Base-by-base conservation (phyloP, 2,113 vertebrate genomes). In the Catagonus wagneri region DNA sequence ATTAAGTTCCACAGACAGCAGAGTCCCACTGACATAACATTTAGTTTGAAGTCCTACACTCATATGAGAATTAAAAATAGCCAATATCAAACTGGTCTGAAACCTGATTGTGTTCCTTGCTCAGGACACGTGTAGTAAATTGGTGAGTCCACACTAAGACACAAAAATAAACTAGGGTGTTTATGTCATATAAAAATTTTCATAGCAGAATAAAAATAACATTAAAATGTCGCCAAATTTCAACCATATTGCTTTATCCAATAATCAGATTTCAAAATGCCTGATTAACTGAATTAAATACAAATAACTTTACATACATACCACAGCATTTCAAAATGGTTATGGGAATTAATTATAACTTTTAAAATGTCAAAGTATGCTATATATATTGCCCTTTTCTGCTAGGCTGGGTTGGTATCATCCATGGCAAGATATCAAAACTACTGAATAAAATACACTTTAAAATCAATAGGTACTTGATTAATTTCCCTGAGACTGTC, bases 311-410 rank as follows among this genome's bases (percentile, higher is more conserved):
- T 83, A 94, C 76, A 65, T 76, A 76, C 8, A n/a, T n/a, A n/a
- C 66, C 65, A 68, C 96, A 98, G 97, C 81, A 96, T 92, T 97
- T 98, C 97, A 98, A 96, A 98, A 98, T 92, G 91, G 95, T 98
- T 98, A 97, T 54, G 89, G 96, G 98, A 97, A 44, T 44, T 44
- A 44, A 44, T 44, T 87, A 78, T 74, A 96, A 93, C 54, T 69
- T 97, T 93, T 61, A 94, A 97, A 96, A 95, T 88, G 95, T 97
- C 98, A 93, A 97, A 96, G 84, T 96, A 96, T 90, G 97, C 97
- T 98, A 96, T 98, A 98, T 96, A 98, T 98, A 98, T 98, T 98
- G 98, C 98, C 98, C 98, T 98, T 98, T 96, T 97, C 96, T 98
- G 97, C 84, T 96, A 98, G 97, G 93, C 97, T 96, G 97, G 97